Base-by-base conservation (phyloP, 2,888 invertebrate genomes). In the Mesochorus sp. region DNA sequence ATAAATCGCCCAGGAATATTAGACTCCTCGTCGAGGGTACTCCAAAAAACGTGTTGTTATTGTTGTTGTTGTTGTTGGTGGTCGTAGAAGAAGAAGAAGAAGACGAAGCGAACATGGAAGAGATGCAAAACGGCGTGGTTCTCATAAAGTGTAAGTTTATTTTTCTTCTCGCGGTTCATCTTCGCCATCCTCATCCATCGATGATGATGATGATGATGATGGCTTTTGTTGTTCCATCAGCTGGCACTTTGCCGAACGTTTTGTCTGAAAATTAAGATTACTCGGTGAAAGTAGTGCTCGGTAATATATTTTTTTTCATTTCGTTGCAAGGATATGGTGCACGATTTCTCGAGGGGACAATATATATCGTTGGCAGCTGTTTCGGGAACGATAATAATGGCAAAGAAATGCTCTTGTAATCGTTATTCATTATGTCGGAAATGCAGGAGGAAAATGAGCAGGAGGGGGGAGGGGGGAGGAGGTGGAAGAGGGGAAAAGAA, bases 141-240 rank as follows among this genome's bases (percentile, higher is more conserved):
- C 94, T 95, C 91, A 95, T 95, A 89, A 95, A 95, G 93, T 95
- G 95, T 95, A 93, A 94, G 95, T 94, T 77, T 67, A 55, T 21
- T 1, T 8, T 5, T 37, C 19, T 26, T 68, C 8, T 39, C n/a
- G n/a, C n/a, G 17, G 8, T 39, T 39, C 21, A 5, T 64, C 3
- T 31, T 62, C n/a, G 44, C 28, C 19, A 14, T n/a, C 10, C 6
- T 28, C 5, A n/a, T 12, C 14, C 14, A 6, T 12, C 3, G 51
- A 24, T 10, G 10, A 24, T 21, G n/a, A n/a, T 8, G 3, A 47
- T 10, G 21, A 21, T 21, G n/a, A 12, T 21, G n/a, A 3, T 21
- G 19, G 2, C 10, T 8, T 21, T 47, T 19, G 3, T 21, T 28
- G 14, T 5, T 19, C 42, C 12, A 12, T 14, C 39, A 39, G 12